Conservation (phyloP, 53 echinoderm and acorn worm genomes). For the Actinopyga echinites region DNA sequence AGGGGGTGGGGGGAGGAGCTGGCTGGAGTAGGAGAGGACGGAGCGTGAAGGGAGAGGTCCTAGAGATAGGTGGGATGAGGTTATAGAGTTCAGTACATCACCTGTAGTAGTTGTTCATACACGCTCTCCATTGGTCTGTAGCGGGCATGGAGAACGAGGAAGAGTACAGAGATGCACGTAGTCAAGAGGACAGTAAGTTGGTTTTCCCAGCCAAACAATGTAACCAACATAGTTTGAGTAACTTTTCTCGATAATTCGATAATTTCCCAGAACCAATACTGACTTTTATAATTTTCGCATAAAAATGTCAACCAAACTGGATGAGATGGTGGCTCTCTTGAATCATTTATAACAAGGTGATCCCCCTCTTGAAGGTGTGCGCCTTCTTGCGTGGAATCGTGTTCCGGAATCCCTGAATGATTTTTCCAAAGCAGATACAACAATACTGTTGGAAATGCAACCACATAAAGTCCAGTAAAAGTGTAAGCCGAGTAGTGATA, state of each 20-base stretch:
- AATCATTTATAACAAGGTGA: too few relatives aligned
- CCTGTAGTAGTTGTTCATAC: neutral
- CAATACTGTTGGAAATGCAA: slow-evolving; percentile 50
- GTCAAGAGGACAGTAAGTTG: neutral
- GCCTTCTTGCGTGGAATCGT: too few relatives aligned
- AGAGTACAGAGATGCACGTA: neutral
- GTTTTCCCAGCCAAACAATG: neutral
- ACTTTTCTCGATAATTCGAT: neutral
- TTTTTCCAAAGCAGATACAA: slow-evolving; percentile 28
- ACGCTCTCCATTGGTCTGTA: neutral
- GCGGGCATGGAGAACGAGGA: neutral
- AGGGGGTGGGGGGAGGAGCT: too few relatives aligned
- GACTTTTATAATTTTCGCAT: neutral
- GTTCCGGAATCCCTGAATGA: too few relatives aligned
- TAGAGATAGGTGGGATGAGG: too few relatives aligned
- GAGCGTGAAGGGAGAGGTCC: too few relatives aligned
- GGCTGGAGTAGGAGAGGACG: too few relatives aligned
- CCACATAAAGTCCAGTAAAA: slow-evolving; percentile 22
- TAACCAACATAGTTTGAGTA: neutral
- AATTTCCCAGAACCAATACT: neutral
- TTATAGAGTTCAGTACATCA: too few relatives aligned
- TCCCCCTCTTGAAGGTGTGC: too few relatives aligned
- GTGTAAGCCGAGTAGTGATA: slow-evolving; percentile 42
- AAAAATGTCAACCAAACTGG: neutral
- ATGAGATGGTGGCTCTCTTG: too few relatives aligned